phyloP scores from a whole-genome alignment of 2,888 invertebrate genomes.

The Melinaea marsaeus region DNA sequence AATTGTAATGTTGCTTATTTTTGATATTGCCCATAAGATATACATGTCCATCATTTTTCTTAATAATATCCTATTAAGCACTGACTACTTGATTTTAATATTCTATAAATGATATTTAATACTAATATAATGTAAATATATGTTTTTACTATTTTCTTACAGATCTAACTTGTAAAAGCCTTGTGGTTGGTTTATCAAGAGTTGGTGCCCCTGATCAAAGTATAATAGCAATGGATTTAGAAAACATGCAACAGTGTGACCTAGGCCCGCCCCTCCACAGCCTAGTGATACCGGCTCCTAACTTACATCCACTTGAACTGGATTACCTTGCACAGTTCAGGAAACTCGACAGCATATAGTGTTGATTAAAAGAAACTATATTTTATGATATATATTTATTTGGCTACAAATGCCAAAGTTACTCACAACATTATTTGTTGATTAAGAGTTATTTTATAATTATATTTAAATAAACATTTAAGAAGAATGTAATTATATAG shows the following conservation, averaged over 20 bases:
- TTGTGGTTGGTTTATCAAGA: constrained; percentile 92
- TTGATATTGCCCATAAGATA: too few species aligned
- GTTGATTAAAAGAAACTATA: constrained; percentile 24
- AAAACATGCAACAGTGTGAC: constrained; percentile 83
- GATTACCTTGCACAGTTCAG: constrained; percentile 89
- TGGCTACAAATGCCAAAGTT: constrained; percentile 33
- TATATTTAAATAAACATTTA: constrained; percentile 45
- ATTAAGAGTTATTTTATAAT: constrained; percentile 31
- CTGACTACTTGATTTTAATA: too few species aligned
- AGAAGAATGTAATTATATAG: constrained; percentile 63
- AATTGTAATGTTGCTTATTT: too few species aligned
- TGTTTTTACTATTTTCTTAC: constrained; percentile 30
- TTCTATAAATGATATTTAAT: too few species aligned
- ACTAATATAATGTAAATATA: background rate
- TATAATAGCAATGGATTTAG: constrained; percentile 85
- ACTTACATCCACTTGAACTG: constrained; percentile 92
- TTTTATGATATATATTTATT: constrained; percentile 28
- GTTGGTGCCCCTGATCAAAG: constrained; percentile 92
- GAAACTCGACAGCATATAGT: constrained; percentile 34
- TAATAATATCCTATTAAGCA: too few species aligned
- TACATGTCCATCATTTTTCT: too few species aligned
- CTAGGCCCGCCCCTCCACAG: constrained; percentile 97
- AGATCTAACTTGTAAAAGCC: constrained; percentile 75
- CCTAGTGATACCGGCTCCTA: constrained; percentile 89
- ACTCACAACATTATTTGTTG: constrained; percentile 32